Base-by-base conservation (phyloP, 2,797 vertebrate species). In the Xiphophorus birchmanni region DNA sequence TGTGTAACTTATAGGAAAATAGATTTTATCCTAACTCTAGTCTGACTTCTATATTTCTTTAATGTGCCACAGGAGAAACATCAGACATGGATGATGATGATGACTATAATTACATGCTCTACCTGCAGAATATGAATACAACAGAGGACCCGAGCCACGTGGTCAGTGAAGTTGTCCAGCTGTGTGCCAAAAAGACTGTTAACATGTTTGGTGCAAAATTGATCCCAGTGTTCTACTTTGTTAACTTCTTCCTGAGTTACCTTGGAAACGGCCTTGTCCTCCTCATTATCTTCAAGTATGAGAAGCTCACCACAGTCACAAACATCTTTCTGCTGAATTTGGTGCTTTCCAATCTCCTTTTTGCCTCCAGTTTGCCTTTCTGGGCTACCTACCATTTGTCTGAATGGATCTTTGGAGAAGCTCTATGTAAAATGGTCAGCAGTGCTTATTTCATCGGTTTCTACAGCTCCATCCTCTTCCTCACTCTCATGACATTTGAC, bases 401-500 rank as follows among this genome's bases (percentile, higher is more conserved):
- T 0, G 85, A 96, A 32, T 97, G 96, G 96, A 93, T 95, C 11
- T 97, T 97, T 32, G 96, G 96, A 26, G 0, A 0, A 0, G 26
- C 13, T 9, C 74, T 96, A 13, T 97, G 96, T 84, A 97, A 96
- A 86, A 37, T 95, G 4, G 93, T 96, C 75, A 94, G 95, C 80
- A 94, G 94, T 4, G 87, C 94, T 17, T 96, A 96, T 81, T 92
- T 92, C 2, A 88, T 96, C 0, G 95, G 96, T 32, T 96, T 96
- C 92, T 96, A 96, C 92, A 96, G 96, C 90, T 96, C 96, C 81
- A 95, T 96, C 79, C 93, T 96, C 65, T 96, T 97, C 90, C 93
- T 96, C 82, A 96, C 95, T 0, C 95, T 97, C 47, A 96, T 97
- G 95, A 96, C 96, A 0, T 95, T 96, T 4, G 96, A 97, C 86